Evolutionary conservation across 35 echinoderm and acorn worm species (phyloP).

Genomic region (Heliocidaris tuberculata): DNA sequence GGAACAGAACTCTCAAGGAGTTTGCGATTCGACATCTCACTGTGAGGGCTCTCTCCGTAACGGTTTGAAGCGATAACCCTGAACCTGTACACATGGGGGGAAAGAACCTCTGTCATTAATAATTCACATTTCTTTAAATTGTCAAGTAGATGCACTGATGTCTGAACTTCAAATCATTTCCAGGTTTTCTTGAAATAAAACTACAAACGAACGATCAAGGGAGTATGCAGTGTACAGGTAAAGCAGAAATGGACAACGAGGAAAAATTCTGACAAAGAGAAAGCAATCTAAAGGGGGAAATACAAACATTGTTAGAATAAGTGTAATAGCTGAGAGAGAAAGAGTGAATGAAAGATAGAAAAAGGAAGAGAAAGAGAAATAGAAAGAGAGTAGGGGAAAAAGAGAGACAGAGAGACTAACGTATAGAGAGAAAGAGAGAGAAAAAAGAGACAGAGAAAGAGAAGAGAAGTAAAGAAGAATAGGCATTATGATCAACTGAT

Average conservation of each 20-base stretch:
- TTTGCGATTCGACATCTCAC: conserved; percentile 83
- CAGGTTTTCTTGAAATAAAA: too few species aligned
- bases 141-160: background rate
- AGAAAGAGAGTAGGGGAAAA: background rate
- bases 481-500: too few species aligned
- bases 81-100: conserved; percentile 45
- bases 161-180: too few species aligned
- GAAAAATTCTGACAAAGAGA: too few species aligned
- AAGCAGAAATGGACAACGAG: too few species aligned
- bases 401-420: background rate
- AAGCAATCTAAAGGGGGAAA: too few species aligned
- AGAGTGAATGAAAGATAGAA: too few species aligned
- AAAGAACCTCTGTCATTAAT: background rate
- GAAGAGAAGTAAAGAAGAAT: background rate
- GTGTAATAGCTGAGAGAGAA: too few species aligned
- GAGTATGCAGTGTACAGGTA: too few species aligned
- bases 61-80: conserved; percentile 63
- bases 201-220: too few species aligned
- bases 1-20: conserved; percentile 35
- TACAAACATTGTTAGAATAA: too few species aligned
- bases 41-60: conserved; percentile 53
- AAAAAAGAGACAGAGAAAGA: background rate
- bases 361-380: too few species aligned
- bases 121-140: background rate
- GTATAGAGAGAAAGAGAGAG: background rate